Evolutionary conservation across 2,113 vertebrate species (phyloP).

Genomic region (Cettia cetti): DNA sequence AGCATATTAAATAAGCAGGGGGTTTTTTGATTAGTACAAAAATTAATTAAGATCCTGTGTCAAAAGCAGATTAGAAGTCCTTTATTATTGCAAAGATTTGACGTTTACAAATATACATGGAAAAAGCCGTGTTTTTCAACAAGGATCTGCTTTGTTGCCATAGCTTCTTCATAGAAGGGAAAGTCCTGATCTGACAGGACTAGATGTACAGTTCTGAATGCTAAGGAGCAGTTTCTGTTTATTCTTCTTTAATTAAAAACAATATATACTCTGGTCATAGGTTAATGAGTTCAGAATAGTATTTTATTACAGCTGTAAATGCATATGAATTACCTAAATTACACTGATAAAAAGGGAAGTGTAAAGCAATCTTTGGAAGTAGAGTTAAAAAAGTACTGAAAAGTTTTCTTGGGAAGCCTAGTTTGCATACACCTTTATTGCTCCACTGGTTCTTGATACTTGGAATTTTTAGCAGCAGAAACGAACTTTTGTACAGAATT

Average conservation of each 20-base stretch:
- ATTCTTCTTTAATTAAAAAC: background rate
- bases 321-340: background rate
- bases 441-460: background rate
- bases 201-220: background rate
- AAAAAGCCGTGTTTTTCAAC: background rate
- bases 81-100: background rate
- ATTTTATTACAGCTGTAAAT: background rate
- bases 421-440: background rate
- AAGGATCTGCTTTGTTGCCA: background rate
- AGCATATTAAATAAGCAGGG: constrained; percentile 2
- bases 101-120: background rate
- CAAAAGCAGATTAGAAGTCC: background rate
- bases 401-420: background rate
- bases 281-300: background rate
- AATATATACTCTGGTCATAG: background rate
- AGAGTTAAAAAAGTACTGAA: background rate
- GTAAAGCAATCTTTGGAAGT: background rate
- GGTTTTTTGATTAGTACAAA: background rate
- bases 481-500: background rate
- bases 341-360: background rate
- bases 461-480: constrained; percentile 1
- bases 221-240: background rate
- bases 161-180: background rate
- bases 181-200: background rate
- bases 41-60: background rate